These are phyloP conservation scores for Phenganax subtilis DNA, from an alignment of 92 coral and sea anemone genomes.

Conservation along the genomic window DNA sequence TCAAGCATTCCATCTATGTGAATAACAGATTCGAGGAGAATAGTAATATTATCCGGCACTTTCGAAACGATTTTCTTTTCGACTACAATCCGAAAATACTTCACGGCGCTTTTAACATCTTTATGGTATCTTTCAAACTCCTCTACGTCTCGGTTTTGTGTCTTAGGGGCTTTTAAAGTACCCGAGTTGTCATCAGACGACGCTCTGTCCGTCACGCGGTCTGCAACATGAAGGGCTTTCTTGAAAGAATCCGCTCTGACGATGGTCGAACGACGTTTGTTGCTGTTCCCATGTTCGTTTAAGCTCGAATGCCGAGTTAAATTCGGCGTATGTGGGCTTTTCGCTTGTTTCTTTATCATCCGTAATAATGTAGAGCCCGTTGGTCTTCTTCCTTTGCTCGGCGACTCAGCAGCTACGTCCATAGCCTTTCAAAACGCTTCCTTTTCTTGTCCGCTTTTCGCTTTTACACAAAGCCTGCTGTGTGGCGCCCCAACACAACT, in stretches of 20 bases:
- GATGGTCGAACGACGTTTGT: conserved; percentile 14
- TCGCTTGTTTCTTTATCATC: conserved; percentile 34
- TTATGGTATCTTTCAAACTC: conserved; percentile 75
- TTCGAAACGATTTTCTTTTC: conserved; percentile 82
- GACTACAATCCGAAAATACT: conserved; percentile 72
- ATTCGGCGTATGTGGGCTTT: conserved; percentile 25
- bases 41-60: conserved; percentile 84
- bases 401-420: conserved; percentile 31
- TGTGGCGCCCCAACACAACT: not conserved
- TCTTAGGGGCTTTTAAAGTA: conserved; percentile 10
- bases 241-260: conserved; percentile 37
- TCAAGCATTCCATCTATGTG: conserved; percentile 85
- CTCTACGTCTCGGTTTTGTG: conserved; percentile 74
- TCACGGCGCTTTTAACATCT: conserved; percentile 72
- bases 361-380: conserved; percentile 38
- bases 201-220: not conserved
- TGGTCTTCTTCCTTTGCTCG: conserved; percentile 17
- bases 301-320: conserved; percentile 33
- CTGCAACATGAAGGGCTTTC: conserved; percentile 24
- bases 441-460: not conserved
- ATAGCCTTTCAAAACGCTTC: conserved; percentile 4
- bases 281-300: conserved; percentile 9
- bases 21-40: conserved; percentile 83
- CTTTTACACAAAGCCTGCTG: conserved; percentile 6
- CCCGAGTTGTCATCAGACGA: conserved; percentile 21